Percentiles rank a stretch among this genome's conserved stretches.
Evolutionary conservation across 2,888 invertebrate genomes (phyloP).

Genomic region (Ceratothoa steindachneri): DNA sequence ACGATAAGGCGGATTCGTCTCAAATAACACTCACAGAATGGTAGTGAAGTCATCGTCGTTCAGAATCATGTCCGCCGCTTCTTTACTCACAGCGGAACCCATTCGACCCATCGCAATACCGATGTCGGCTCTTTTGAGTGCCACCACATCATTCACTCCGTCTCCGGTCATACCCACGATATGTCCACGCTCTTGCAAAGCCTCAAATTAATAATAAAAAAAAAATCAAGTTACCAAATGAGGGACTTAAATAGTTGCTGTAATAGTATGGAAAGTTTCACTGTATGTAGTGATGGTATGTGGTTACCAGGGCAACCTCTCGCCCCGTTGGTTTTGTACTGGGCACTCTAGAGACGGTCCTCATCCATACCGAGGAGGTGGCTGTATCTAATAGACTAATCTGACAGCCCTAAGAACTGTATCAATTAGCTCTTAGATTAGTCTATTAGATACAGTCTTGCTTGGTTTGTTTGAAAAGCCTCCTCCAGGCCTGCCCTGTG

Average conservation of each 20-base stretch:
- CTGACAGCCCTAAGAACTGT: too few relatives aligned
- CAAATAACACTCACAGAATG: slow-evolving; percentile 86
- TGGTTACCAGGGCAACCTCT: too few relatives aligned
- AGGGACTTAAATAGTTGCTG: slow-evolving; percentile 94
- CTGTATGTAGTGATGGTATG: too few relatives aligned
- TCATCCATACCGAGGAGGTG: too few relatives aligned
- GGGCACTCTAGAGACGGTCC: too few relatives aligned
- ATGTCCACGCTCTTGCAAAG: slow-evolving; percentile 82
- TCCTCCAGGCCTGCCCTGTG: too few relatives aligned
- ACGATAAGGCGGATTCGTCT: too few relatives aligned
- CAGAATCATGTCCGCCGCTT: slow-evolving; percentile 98
- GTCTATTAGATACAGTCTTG: too few relatives aligned
- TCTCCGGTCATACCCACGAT: slow-evolving; percentile 99
- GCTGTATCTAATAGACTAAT: too few relatives aligned
- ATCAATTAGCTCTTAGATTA: too few relatives aligned
- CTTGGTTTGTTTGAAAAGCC: too few relatives aligned
- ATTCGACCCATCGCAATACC: slow-evolving; percentile 64
- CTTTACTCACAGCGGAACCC: slow-evolving; percentile 97
- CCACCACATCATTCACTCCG: slow-evolving; percentile 98
- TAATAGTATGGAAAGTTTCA: slow-evolving; percentile 95
- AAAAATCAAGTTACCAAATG: slow-evolving; percentile 52
- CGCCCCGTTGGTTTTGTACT: too few relatives aligned
- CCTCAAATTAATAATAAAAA: slow-evolving; percentile 54
- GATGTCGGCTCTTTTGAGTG: slow-evolving; percentile 93
- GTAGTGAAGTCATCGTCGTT: slow-evolving; percentile 97